Evolutionary conservation across 2,888 invertebrate species (phyloP), one percentile per base, ranked within the genome.

Genomic region (Metopia argyrocephala): DNA sequence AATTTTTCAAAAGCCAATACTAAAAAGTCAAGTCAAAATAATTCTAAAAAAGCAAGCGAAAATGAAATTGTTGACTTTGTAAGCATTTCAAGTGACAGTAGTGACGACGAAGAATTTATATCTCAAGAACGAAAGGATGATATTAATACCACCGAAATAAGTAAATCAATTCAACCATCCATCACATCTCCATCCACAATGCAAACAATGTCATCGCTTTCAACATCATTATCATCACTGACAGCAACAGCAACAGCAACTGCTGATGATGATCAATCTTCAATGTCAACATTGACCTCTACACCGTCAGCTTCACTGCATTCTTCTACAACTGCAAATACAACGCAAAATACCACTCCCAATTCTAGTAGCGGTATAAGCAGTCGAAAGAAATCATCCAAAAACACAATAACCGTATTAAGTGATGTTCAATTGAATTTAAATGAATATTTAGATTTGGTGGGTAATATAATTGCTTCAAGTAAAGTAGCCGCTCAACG

Each of bases 351-450:
- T 64, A 62, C 59, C 18, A 56, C 25, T 59, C 54, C 21, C 52
- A 31, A 7, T 23, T 48, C 31, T n/a, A 52, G 18, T 12, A 75
- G 21, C 46, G 59, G 48, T 7, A 57, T 20, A 1, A 73, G 4
- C 56, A 71, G 21, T 57, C 78, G 84, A 18, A 84, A 83, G 56
- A 86, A 86, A 64, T 87, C 86, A 27, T 86, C 86, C 4, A 87
- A 86, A 84, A 88, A 86, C 50, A 89, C 88, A 1, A 87, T 91
- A 23, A 91, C 89, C 4, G 91, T 91, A 31, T 85, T 91, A 31
- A 91, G 91, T 76, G 90, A 91, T 86, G 90, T 91, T 23, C 91
- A 91, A 82, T 84, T 91, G n/a, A 89, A 90, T 83, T 86, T 90
- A 82, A 89, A 88, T 68, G 89, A 90, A 85, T 90, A 89, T 76